phyloP scores from a whole-genome alignment of 2,797 vertebrate species.

The Epinephelus coioides region DNA sequence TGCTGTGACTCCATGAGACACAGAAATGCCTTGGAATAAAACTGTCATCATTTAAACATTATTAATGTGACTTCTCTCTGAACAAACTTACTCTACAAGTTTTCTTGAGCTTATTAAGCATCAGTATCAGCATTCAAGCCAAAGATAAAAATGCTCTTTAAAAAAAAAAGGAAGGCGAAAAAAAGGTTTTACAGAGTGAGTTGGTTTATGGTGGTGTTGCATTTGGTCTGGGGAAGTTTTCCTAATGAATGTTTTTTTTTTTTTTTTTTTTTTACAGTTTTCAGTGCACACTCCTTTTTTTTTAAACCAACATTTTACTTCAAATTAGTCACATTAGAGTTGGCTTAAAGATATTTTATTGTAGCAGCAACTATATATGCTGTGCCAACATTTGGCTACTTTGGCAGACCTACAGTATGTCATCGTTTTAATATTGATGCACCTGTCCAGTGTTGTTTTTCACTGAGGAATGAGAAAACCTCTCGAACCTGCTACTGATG shows the following conservation, averaged over 20 bases:
- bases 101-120: conserved; percentile 39
- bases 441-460: neutral
- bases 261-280: neutral
- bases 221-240: conserved; percentile 30
- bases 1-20: conserved; percentile 65
- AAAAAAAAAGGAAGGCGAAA: neutral
- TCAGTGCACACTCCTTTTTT: neutral
- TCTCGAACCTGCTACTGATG: neutral
- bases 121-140: conserved; percentile 29
- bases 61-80: conserved; percentile 35
- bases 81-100: conserved; percentile 35
- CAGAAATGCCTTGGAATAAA: neutral
- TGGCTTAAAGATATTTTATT: conserved; percentile 11
- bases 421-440: neutral
- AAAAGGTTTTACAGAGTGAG: neutral
- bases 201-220: conserved; percentile 24
- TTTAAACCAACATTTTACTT: conserved; percentile 2
- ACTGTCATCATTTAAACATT: conserved; percentile 15
- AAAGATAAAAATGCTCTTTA: conserved; percentile 40
- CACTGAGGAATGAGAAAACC: neutral
- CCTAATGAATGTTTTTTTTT: conserved; percentile 17
- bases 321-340: conserved; percentile 8
- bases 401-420: neutral
- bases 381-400: neutral
- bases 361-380: neutral